Evolutionary conservation across 2,888 invertebrate genomes (phyloP).

Genomic region (Crocallis elinguaria): DNA sequence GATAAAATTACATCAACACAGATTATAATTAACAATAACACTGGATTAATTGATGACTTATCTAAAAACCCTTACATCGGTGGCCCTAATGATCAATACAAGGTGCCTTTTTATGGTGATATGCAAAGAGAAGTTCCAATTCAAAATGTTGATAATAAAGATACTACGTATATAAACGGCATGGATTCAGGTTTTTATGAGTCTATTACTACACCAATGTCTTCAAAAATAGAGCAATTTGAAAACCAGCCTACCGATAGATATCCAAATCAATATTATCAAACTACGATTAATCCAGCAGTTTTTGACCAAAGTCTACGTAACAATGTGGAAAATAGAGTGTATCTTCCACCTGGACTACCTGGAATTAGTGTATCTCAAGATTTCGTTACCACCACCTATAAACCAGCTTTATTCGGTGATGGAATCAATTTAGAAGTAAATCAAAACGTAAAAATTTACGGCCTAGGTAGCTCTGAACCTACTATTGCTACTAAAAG

Average conservation of each 20-base stretch:
- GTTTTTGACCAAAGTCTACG: slow-evolving; percentile 3
- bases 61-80: slow-evolving; percentile 7
- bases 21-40: slow-evolving; percentile 3
- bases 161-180: background rate
- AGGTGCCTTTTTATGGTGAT: background rate
- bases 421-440: slow-evolving; percentile 13
- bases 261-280: slow-evolving; percentile 9
- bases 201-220: slow-evolving; percentile 40
- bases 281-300: slow-evolving; percentile 10
- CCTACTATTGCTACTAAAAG: background rate
- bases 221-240: slow-evolving; percentile 22
- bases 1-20: background rate
- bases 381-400: slow-evolving; percentile 15
- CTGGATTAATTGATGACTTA: background rate
- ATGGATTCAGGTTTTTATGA: background rate
- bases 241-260: background rate
- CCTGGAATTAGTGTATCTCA: slow-evolving; percentile 17
- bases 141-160: background rate
- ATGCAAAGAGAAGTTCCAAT: background rate
- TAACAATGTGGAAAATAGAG: background rate
- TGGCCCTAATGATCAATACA: slow-evolving; percentile 1
- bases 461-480: slow-evolving; percentile 17
- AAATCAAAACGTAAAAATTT: slow-evolving; percentile 22
- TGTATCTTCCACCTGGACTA: background rate
- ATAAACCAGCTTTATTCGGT: slow-evolving; percentile 1